A percentile compares a stretch with the other conserved stretches of the same genome.
Conservation (phyloP, 2,113 vertebrate species). For the Dromaius novaehollandiae region DNA sequence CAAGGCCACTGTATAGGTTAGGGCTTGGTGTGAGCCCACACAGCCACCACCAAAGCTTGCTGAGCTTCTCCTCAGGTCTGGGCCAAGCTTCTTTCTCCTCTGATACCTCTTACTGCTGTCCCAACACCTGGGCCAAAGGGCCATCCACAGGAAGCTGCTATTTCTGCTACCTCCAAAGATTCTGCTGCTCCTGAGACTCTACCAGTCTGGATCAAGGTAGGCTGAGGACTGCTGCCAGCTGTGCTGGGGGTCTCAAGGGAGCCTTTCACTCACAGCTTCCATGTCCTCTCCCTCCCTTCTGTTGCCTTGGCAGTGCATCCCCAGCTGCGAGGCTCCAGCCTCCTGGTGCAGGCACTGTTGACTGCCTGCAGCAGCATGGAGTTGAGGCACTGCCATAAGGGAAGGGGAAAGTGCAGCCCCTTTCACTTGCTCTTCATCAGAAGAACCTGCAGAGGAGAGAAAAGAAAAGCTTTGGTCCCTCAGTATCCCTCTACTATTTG, state of each 20-base stretch:
- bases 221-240: neutral
- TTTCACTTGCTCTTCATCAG: neutral
- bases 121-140: neutral
- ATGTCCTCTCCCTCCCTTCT: neutral
- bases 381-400: neutral
- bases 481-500: neutral
- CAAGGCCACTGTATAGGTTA: neutral
- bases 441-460: neutral
- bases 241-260: neutral
- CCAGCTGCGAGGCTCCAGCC: neutral
- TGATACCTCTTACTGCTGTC: neutral
- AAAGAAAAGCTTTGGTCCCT: neutral
- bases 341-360: neutral
- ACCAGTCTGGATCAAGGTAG: neutral
- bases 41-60: neutral
- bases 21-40: neutral
- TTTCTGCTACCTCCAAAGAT: neutral
- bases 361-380: neutral
- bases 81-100: neutral
- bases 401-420: neutral
- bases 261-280: neutral
- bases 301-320: neutral
- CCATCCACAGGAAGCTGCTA: neutral
- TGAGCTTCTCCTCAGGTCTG: accelerated
- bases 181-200: neutral